These are phyloP conservation scores for Smittia aterrima DNA, from an alignment of 2,888 invertebrate species.

Conservation along the genomic window DNA sequence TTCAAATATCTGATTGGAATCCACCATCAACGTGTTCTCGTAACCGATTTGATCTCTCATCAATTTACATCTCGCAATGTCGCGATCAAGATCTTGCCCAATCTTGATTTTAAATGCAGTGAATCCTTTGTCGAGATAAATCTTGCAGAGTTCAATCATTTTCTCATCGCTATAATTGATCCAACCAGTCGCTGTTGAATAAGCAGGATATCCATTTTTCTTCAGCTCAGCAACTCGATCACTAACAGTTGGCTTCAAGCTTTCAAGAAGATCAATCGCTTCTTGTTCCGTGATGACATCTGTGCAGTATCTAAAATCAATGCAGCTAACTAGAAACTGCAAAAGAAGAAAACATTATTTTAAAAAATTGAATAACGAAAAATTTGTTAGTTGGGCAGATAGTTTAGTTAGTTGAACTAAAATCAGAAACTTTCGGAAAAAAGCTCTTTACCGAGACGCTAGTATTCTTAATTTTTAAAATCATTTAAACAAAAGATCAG, in stretches of 20 bases:
- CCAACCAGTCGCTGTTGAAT: slow-evolving; percentile 50
- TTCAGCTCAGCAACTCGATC: slow-evolving; percentile 63
- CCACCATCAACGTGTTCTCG: slow-evolving; percentile 77
- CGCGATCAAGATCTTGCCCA: slow-evolving; percentile 75
- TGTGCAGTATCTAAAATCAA: slow-evolving; percentile 82
- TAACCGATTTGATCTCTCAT: slow-evolving; percentile 75
- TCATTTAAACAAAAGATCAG: too few species aligned
- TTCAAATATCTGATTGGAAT: slow-evolving; percentile 88
- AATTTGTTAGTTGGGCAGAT: too few species aligned
- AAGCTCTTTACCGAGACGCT: too few species aligned
- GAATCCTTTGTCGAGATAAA: slow-evolving; percentile 73
- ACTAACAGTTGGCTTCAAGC: slow-evolving; percentile 59
- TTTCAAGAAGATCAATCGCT: slow-evolving; percentile 68
- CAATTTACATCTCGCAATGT: slow-evolving; percentile 67
- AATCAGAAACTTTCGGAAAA: too few species aligned
- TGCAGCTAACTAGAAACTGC: slow-evolving; percentile 71
- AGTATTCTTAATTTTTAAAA: too few species aligned
- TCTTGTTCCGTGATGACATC: slow-evolving; percentile 81
- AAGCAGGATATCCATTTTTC: slow-evolving; percentile 74
- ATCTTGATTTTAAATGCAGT: slow-evolving; percentile 87
- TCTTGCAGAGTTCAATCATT: slow-evolving; percentile 66
- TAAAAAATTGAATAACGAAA: neutral
- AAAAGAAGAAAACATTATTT: slow-evolving; percentile 21
- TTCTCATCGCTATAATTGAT: slow-evolving; percentile 61
- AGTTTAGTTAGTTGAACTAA: too few species aligned